Evolutionary conservation across 2,113 vertebrate species (phyloP).

Genomic region (Indicator maculatus): DNA sequence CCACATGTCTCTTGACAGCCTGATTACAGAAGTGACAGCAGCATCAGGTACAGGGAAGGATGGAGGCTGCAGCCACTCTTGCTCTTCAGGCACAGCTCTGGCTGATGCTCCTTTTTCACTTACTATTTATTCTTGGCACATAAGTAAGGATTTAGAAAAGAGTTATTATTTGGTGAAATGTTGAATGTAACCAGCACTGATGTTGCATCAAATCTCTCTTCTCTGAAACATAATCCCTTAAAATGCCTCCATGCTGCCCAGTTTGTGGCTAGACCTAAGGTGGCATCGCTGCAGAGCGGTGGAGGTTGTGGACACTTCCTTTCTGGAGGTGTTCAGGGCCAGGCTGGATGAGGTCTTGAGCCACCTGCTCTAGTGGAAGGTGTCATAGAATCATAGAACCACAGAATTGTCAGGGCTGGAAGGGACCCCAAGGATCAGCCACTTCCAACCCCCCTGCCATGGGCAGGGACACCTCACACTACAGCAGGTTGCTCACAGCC

Average conservation of each 20-base stretch:
- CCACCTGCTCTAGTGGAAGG: too few species aligned
- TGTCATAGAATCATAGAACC: too few species aligned
- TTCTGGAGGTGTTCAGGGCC: too few species aligned
- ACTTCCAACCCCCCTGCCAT: too few species aligned
- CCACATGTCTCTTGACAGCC: background rate
- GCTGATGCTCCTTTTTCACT: background rate
- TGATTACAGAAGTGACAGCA: background rate
- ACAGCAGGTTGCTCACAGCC: too few species aligned
- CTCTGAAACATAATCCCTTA: background rate
- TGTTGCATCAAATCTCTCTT: background rate
- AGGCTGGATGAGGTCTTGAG: too few species aligned
- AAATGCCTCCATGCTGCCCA: background rate
- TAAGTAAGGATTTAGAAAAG: background rate
- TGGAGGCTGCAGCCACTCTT: background rate
- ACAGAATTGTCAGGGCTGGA: too few species aligned
- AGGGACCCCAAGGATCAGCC: too few species aligned
- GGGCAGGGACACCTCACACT: too few species aligned
- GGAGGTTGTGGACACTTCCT: too few species aligned
- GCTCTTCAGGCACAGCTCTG: background rate
- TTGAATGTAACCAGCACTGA: background rate
- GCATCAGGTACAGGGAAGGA: background rate
- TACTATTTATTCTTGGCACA: background rate
- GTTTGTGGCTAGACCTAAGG: background rate
- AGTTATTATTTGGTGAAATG: background rate
- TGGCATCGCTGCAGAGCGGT: rapidly evolving